phyloP scores from a whole-genome alignment of 2,113 vertebrate species.

The Rhinolophus ferrumequinum region DNA sequence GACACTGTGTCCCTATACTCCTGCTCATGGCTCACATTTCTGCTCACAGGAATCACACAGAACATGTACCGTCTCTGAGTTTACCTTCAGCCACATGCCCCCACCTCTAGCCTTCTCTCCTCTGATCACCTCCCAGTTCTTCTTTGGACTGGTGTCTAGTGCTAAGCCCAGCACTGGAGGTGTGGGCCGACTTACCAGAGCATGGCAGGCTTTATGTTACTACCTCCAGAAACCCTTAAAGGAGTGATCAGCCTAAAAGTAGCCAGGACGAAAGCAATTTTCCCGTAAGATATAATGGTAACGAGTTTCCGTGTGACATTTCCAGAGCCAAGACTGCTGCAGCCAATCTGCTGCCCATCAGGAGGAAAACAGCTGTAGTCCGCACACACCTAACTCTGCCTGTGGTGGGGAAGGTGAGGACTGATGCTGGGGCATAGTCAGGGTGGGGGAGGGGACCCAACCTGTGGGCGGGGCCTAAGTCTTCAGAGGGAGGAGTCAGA shows the following conservation, averaged over 20 bases:
- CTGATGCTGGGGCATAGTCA: fast-evolving
- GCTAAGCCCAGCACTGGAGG: background rate
- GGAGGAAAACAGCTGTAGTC: background rate
- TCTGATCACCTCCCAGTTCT: too few relatives aligned
- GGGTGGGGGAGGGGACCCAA: fast-evolving
- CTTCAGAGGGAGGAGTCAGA: background rate
- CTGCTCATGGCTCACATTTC: background rate
- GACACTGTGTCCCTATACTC: background rate
- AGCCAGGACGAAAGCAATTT: background rate
- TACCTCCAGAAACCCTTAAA: background rate
- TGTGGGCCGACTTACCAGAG: background rate
- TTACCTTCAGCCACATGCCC: background rate
- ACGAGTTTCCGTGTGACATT: background rate
- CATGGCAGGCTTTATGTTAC: fast-evolving
- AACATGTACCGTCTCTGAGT: fast-evolving
- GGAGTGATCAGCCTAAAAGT: background rate
- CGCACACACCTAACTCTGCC: background rate
- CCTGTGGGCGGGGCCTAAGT: background rate
- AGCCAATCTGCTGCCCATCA: background rate
- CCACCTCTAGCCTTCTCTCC: background rate
- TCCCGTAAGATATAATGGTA: background rate
- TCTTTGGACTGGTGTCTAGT: too few relatives aligned
- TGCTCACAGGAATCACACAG: background rate
- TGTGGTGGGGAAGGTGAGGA: background rate
- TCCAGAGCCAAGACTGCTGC: background rate